phyloP scores from a whole-genome alignment of 2,888 invertebrate genomes.

The Plebejus melissa region DNA sequence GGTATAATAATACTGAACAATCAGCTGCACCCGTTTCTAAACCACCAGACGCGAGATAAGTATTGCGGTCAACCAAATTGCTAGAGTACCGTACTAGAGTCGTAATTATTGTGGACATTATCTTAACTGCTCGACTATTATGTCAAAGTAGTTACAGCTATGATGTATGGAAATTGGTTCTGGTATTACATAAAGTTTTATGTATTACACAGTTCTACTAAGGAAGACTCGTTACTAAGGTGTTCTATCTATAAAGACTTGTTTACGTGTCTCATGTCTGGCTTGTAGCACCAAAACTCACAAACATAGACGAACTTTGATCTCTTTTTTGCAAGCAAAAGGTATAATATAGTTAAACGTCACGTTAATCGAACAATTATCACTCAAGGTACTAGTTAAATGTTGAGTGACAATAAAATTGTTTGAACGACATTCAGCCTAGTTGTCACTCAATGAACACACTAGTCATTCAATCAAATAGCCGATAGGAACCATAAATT shows the following conservation, averaged over 20 bases:
- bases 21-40: background rate
- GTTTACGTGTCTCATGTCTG: too few species aligned
- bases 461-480: too few species aligned
- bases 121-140: slow-evolving; percentile 4
- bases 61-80: background rate
- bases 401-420: too few species aligned
- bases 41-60: background rate
- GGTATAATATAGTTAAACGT: too few species aligned
- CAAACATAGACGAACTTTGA: too few species aligned
- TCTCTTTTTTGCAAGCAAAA: too few species aligned
- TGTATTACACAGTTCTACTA: background rate
- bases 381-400: too few species aligned
- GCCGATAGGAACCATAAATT: too few species aligned
- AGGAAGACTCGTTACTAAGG: background rate
- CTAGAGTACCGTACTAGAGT: background rate
- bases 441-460: too few species aligned
- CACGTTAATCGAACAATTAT: too few species aligned
- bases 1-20: background rate
- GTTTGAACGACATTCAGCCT: too few species aligned
- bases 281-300: too few species aligned
- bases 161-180: background rate
- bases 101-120: background rate
- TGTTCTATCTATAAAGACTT: background rate
- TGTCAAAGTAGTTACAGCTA: background rate
- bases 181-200: background rate